Evolutionary conservation across 2,113 vertebrate species (phyloP), one percentile per base, ranked within the genome.

Genomic region (Turdus rufiventris): DNA sequence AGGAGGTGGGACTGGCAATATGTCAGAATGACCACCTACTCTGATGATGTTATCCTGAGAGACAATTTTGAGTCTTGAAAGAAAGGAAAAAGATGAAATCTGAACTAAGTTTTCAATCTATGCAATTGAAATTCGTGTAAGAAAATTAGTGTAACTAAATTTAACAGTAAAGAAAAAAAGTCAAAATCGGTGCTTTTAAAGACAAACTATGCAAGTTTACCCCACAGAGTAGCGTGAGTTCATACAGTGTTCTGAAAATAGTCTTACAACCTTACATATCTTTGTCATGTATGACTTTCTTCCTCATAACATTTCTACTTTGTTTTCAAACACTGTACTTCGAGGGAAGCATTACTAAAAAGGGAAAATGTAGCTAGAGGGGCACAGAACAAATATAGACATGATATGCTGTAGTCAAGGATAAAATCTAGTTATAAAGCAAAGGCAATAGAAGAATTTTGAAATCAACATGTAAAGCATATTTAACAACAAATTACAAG

Each of bases 141-240:
- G 10, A 88, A 92, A 66, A 84, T 26, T 12, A 62, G 3, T 11
- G 7, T 48, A 34, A 42, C 18, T 57, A 71, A 62, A 28, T 38
- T 42, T 42, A 38, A 8, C 6, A 45, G 10, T 47, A 56, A 58
- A 31, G 65, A 57, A 8, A 58, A 75, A 89, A 88, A 31, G 13
- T 18, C 12, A 79, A 82, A 79, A 33, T 14, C 0, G 1, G 1
- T 53, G 2, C 9, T 54, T 33, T 9, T 45, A 68, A 63, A 63
- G 15, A 4, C 5, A 88, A 87, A 51, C 18, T 17, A 57, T 6
- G 5, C 26, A 14, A 71, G 18, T 54, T 28, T 54, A 0, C 5
- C 0, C 2, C 12, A 21, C 5, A 11, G 4, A 60, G 11, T 24
- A 38, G 4, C 14, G 38, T 45, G 3, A 65, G 31, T 66, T 43